These are phyloP conservation scores for Mythimna lalbum DNA, from an alignment of 2,888 invertebrate species.

Conservation along the genomic window DNA sequence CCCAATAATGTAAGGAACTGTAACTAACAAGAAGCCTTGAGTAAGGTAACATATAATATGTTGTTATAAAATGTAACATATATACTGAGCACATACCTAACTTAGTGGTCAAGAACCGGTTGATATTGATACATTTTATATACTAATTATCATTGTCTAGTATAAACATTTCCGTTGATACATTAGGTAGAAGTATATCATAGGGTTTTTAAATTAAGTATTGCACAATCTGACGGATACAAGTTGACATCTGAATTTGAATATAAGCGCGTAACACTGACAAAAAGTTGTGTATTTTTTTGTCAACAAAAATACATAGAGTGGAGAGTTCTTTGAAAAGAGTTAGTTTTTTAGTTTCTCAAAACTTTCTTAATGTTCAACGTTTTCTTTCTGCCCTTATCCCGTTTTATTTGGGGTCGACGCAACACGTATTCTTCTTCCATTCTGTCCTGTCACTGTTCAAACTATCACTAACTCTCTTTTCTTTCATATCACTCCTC, in stretches of 20 bases:
- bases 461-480: too few relatives aligned
- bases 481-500: too few relatives aligned
- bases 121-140: neutral
- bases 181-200: neutral
- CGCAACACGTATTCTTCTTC: too few relatives aligned
- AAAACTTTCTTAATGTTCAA: too few relatives aligned
- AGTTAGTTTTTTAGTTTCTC: too few relatives aligned
- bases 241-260: neutral
- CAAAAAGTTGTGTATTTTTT: too few relatives aligned
- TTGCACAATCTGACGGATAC: neutral
- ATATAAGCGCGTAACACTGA: neutral
- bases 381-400: too few relatives aligned
- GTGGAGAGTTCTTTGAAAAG: too few relatives aligned
- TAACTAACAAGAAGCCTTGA: constrained; percentile 9
- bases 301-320: too few relatives aligned
- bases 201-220: neutral
- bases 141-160: neutral
- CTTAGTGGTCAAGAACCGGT: constrained; percentile 17
- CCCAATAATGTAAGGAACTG: neutral
- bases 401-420: too few relatives aligned
- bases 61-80: neutral
- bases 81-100: neutral
- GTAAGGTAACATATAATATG: constrained; percentile 5
- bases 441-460: too few relatives aligned
- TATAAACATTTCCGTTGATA: neutral